Evolutionary conservation across 2,888 invertebrate species (phyloP).

Genomic region (Calliphora vomitoria): DNA sequence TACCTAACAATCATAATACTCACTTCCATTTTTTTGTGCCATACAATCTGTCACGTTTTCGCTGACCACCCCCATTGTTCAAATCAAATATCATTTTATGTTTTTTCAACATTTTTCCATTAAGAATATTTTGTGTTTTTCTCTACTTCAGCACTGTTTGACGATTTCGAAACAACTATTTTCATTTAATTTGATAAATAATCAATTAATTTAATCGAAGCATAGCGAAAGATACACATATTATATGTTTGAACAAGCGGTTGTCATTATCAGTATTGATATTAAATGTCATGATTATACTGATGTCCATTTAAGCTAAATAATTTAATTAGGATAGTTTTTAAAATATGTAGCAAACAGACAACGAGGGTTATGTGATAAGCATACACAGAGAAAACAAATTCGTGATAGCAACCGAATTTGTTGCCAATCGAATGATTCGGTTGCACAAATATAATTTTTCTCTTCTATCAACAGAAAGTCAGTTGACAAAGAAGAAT

Average conservation of each 20-base stretch:
- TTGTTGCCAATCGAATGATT: too few relatives aligned
- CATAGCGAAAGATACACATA: background rate
- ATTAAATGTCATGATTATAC: background rate
- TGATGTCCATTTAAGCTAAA: background rate
- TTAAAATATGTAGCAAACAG: too few relatives aligned
- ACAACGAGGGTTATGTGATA: background rate
- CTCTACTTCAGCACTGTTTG: background rate
- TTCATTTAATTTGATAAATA: background rate
- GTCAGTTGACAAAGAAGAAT: too few relatives aligned
- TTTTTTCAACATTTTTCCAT: conserved; percentile 34
- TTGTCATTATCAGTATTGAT: conserved; percentile 10
- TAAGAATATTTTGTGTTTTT: background rate
- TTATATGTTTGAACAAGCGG: background rate
- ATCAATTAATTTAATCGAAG: conserved; percentile 17
- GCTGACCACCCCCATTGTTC: background rate
- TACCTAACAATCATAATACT: conserved; percentile 9
- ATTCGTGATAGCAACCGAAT: too few relatives aligned
- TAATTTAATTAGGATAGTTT: background rate
- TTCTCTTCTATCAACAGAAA: too few relatives aligned
- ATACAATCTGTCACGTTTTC: background rate
- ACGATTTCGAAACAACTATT: background rate
- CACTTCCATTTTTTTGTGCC: conserved; percentile 26
- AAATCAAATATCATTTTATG: conserved; percentile 31
- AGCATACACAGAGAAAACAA: too few relatives aligned
- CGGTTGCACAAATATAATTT: too few relatives aligned